Conservation (phyloP, 2,797 vertebrate genomes). For the Bovichtus variegatus region DNA sequence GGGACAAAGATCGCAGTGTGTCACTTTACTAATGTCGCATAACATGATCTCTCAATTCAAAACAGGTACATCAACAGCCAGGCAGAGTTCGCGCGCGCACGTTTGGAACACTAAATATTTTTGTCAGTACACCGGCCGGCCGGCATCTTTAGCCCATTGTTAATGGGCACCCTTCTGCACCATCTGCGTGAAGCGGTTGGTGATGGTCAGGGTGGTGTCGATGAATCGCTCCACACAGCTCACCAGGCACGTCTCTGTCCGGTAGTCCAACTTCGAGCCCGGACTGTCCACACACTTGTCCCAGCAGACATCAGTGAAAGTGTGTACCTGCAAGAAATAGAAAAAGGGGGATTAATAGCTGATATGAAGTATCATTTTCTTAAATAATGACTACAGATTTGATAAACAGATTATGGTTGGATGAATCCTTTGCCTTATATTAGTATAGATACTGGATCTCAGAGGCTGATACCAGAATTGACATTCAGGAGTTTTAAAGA, state of each 20-base stretch:
- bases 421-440: too few species aligned
- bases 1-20: neutral
- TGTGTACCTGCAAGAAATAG: constrained; percentile 86
- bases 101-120: constrained; percentile 12
- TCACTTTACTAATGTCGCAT: constrained; percentile 17
- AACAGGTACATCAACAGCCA: neutral
- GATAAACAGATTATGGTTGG: too few species aligned
- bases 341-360: too few species aligned
- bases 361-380: too few species aligned
- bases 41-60: neutral
- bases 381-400: too few species aligned
- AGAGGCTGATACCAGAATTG: too few species aligned
- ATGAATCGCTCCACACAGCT: constrained; percentile 94
- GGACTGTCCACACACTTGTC: constrained; percentile 93
- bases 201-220: constrained; percentile 91
- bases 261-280: constrained; percentile 88
- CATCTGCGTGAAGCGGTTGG: constrained; percentile 93
- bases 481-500: too few species aligned
- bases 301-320: constrained; percentile 94
- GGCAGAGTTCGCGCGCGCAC: neutral
- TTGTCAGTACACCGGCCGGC: neutral
- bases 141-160: constrained; percentile 1
- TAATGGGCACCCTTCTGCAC: constrained; percentile 91
- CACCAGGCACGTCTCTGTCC: constrained; percentile 90
- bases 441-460: too few species aligned